Evolutionary conservation across 2,113 vertebrate species (phyloP).

Genomic region (Corvus moneduloides): DNA sequence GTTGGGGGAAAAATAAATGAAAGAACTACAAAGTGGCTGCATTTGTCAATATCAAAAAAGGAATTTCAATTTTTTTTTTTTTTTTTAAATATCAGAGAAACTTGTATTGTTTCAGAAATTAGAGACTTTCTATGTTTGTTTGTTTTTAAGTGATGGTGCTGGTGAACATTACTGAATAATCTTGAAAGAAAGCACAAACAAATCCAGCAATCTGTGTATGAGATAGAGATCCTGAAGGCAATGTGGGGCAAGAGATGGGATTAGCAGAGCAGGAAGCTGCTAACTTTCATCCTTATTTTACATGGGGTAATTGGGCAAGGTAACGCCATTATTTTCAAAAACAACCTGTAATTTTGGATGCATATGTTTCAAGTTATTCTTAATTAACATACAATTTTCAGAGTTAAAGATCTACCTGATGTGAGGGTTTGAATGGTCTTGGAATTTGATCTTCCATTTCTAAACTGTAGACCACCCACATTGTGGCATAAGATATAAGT

Average conservation of each 20-base stretch:
- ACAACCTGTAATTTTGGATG: neutral
- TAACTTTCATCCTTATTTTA: neutral
- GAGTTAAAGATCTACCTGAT: neutral
- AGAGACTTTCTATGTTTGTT: neutral
- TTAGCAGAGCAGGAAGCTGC: neutral
- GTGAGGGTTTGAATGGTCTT: neutral
- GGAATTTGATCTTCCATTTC: neutral
- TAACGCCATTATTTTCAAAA: neutral
- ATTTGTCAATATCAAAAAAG: neutral
- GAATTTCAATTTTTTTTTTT: neutral
- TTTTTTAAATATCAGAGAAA: neutral
- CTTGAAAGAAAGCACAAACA: neutral
- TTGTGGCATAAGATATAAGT: neutral
- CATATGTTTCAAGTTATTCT: neutral
- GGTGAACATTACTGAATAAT: neutral
- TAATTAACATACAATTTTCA: neutral
- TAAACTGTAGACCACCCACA: neutral
- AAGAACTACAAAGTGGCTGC: neutral
- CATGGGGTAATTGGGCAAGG: neutral
- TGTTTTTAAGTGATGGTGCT: neutral
- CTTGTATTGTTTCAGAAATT: neutral
- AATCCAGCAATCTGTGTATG: neutral
- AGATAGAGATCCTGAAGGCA: neutral
- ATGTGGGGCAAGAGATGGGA: neutral
- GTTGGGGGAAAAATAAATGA: neutral